Base-by-base conservation (phyloP, 2,797 vertebrate genomes). In the Oryzias sinensis region DNA sequence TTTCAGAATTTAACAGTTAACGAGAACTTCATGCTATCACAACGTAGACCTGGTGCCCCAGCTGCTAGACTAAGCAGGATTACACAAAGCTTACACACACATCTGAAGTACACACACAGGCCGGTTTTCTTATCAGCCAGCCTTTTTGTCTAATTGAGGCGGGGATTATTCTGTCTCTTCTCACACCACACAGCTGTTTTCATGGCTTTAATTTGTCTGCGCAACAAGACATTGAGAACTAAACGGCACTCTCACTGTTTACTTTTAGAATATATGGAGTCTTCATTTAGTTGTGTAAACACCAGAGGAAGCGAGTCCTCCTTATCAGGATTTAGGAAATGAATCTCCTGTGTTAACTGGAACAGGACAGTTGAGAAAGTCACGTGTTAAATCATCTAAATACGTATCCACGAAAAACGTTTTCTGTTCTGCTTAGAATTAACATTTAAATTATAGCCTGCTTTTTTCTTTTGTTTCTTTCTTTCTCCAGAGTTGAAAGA, bases 21-120 rank as follows among this genome's bases (percentile, higher is more conserved):
- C 51, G 72, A 62, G 62, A 40, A 60, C 61, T 56, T 60, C 67
- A 59, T 69, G 70, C 68, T 75, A 74, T 68, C 68, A 59, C 63
- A 78, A 63, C 63, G 74, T 71, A 77, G 77, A 77, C 58, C 66
- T 65, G 56, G 70, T 73, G 49, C 62, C 75, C 62, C 83, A 79
- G 80, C 77, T 77, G 72, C 77, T 75, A 68, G 73, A 72, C 79
- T 81, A 76, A 85, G 81, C 68, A 52, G 84, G 87, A 89, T 90
- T 88, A 90, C 63, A 62, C 40, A 13, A 69, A 54, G 72, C 73
- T 65, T 59, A 59, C 49, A 18, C 47, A 62, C 49, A 33, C 58
- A 50, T 56, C 56, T 37, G 33, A 37, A 11, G 33, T 25, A n/a
- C 54, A 48, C 43, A 58, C 71, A 43, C 65, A 56, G 54, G 48